Conservation (phyloP, 2,797 vertebrate genomes). For the Erethizon dorsatum region DNA sequence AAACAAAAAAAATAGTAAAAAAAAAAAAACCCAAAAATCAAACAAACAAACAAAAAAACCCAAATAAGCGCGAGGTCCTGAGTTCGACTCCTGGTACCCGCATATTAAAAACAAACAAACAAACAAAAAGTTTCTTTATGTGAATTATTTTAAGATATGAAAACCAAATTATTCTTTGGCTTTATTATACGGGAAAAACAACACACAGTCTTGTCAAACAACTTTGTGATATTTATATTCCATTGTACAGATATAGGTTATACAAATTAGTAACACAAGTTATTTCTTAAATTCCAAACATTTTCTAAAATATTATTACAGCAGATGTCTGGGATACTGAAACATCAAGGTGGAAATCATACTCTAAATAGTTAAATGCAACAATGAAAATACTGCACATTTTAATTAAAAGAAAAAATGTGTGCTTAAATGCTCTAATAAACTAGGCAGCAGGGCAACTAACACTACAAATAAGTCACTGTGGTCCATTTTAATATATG, state of each 20-base stretch:
- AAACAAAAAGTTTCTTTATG: background rate
- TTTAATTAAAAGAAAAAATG: conserved; percentile 86
- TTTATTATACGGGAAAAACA: conserved; percentile 79
- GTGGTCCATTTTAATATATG: conserved; percentile 86
- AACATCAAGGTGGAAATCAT: conserved; percentile 88
- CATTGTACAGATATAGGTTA: conserved; percentile 93
- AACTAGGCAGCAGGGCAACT: conserved; percentile 86
- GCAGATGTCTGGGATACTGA: conserved; percentile 88
- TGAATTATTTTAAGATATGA: conserved; percentile 64
- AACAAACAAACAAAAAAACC: too few species aligned
- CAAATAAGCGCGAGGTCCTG: too few species aligned
- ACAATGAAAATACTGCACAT: conserved; percentile 89
- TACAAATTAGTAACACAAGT: conserved; percentile 94
- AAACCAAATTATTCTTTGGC: conserved; percentile 78
- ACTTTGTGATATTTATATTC: conserved; percentile 94
- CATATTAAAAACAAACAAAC: too few species aligned
- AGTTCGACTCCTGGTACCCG: too few species aligned
- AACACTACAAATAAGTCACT: conserved; percentile 87
- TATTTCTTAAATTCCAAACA: conserved; percentile 88
- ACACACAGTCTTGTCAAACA: conserved; percentile 89
- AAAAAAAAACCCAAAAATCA: too few species aligned
- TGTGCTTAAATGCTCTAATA: conserved; percentile 87
- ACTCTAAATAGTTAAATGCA: conserved; percentile 88
- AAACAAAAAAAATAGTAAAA: background rate
- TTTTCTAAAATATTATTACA: conserved; percentile 90